Base-by-base conservation (phyloP, 2,888 invertebrate genomes). In the Antheraea assamensis region DNA sequence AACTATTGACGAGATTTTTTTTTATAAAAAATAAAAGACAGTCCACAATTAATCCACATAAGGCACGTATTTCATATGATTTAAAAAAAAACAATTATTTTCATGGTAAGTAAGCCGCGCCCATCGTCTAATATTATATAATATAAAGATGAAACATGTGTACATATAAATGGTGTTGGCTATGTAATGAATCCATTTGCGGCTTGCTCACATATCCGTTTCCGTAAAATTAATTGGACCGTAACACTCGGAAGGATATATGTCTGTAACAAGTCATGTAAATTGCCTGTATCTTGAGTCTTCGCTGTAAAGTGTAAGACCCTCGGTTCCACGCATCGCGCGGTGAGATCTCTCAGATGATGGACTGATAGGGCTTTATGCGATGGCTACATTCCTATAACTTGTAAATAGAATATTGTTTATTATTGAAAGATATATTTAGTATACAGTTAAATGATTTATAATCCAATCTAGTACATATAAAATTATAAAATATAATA, bases 161-260 rank as follows among this genome's bases (percentile, higher is more conserved):
- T 72, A 68, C 72, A 74, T 73, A 58, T 58, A 58, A 58, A 58
- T 24, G 74, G 74, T 73, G 73, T 90, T 88, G 90, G 87, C 87
- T 85, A 84, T 85, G 83, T 88, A 88, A 90, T 89, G 91, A 91
- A 86, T 88, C 89, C 90, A 88, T 91, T 93, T 91, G 88, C 89
- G 90, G 88, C 85, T 86, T 84, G 88, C 89, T 88, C 87, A 86
- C 88, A 90, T 92, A 90, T 93, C 93, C 92, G 92, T 88, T 93
- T 93, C 93, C 93, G 92, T 91, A 89, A 92, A 91, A 94, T 94
- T 93, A 93, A 94, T 93, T 91, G 92, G 91, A 81, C 91, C 87
- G 89, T 90, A 89, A 90, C 90, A 85, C 83, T 85, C 91, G 93
- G 93, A 93, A 93, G 93, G 94, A 94, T 92, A 90, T 88, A 87